phyloP scores from a whole-genome alignment of 2,888 invertebrate species.

The Scaptomyza parva region DNA sequence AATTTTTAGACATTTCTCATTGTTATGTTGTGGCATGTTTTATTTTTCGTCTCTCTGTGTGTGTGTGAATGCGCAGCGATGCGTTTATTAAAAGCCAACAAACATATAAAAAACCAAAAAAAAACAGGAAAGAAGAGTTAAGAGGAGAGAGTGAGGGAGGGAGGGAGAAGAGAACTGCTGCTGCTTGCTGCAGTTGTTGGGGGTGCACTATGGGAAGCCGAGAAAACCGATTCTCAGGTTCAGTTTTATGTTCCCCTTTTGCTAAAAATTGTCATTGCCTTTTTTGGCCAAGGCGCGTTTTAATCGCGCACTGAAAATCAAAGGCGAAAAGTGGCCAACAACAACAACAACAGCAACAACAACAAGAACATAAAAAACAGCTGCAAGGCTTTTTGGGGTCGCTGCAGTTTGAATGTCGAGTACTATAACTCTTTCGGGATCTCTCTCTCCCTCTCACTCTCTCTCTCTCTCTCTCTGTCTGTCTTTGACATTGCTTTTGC shows the following conservation, averaged over 20 bases:
- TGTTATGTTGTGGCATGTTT: conserved; percentile 62
- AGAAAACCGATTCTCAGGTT: conserved; percentile 12
- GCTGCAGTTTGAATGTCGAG: conserved; percentile 48
- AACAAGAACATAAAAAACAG: conserved; percentile 24
- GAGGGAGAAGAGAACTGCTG: conserved; percentile 11
- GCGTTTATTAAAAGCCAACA: conserved; percentile 67
- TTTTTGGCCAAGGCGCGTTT: conserved; percentile 64
- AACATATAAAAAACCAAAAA: conserved; percentile 17
- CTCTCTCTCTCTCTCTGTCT: conserved; percentile 14
- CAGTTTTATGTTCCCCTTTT: conserved; percentile 21
- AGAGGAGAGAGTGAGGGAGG: background rate
- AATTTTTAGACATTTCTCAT: conserved; percentile 74
- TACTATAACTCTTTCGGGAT: conserved; percentile 52
- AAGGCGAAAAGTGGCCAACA: conserved; percentile 56
- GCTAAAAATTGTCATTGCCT: conserved; percentile 70
- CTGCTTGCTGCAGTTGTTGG: conserved; percentile 40
- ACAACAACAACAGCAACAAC: conserved; percentile 29
- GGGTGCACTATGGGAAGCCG: conserved; percentile 53
- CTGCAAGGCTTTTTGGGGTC: conserved; percentile 44
- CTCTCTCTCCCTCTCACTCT: background rate
- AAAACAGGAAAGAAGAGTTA: too few species aligned
- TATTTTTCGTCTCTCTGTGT: conserved; percentile 38
- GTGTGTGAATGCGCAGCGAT: conserved; percentile 67
- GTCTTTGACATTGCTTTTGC: conserved; percentile 50
- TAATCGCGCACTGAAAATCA: conserved; percentile 63